Percentiles rank a stretch among this genome's conserved stretches.
Evolutionary conservation across 2,888 invertebrate species (phyloP).

Genomic region (Cryptocheilus praepositus): DNA sequence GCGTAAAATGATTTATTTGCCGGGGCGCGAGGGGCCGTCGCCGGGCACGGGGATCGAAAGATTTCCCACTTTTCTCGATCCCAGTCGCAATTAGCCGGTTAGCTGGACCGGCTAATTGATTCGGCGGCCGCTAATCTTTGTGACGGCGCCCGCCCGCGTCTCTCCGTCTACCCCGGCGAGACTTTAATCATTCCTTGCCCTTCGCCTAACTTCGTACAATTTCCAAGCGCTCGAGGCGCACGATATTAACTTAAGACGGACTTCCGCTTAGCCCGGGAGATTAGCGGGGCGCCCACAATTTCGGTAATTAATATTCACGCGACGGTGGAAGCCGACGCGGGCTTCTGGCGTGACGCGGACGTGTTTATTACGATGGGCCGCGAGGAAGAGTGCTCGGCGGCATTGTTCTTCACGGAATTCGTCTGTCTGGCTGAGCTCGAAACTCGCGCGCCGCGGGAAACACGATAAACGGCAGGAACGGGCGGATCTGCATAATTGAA

Average conservation of each 20-base stretch:
- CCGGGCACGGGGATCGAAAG: not conserved
- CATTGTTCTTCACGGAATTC: conserved; percentile 7
- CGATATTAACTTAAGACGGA: conserved; percentile 59
- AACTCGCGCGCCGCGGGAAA: no score
- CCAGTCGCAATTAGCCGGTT: conserved; percentile 64
- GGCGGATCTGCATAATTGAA: no score
- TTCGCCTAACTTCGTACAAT: conserved; percentile 23
- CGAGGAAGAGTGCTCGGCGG: not conserved
- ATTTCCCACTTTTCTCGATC: conserved; percentile 14
- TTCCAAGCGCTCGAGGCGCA: conserved; percentile 22
- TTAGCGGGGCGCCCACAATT: conserved; percentile 43
- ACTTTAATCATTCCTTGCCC: conserved; percentile 38
- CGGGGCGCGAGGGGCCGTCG: no score
- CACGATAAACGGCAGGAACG: no score
- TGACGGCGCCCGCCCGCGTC: conserved; percentile 21
- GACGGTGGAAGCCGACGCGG: conserved; percentile 21
- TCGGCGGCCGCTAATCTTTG: conserved; percentile 63
- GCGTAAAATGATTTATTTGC: no score
- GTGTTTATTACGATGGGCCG: not conserved
- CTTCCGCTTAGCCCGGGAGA: conserved; percentile 39
- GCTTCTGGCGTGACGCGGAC: conserved; percentile 1
- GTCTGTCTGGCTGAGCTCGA: not conserved
- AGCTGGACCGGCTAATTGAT: conserved; percentile 68
- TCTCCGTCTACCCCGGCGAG: conserved; percentile 8
- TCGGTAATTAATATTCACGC: conserved; percentile 60